Evolutionary conservation across 2,113 vertebrate species (phyloP), one percentile per base, ranked within the genome.

Genomic region (Pteruthius melanotis): DNA sequence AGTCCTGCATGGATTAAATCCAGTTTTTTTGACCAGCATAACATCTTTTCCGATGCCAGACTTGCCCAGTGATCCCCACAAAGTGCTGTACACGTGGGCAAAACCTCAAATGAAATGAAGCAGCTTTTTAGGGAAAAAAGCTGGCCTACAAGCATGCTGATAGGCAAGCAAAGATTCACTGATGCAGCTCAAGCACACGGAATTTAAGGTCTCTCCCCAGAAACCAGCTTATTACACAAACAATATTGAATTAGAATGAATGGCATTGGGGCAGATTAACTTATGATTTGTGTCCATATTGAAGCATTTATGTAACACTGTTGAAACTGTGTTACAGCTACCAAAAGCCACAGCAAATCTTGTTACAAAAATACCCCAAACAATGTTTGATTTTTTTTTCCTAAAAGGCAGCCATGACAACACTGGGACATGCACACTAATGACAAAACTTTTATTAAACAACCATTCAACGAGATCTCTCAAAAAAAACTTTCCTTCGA

Each of bases 161-260:
- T 1, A 14, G 44, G 30, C 54, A 91, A 91, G 59, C 1, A 0
- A 45, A 75, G 44, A 70, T 27, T 27, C 39, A 49, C 8, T 37
- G 42, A 50, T 2, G 7, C 37, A 66, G n/a, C 35, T 84, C 39
- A 13, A 79, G 19, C 0, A 0, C 27, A 42, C 0, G 0, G 53
- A 65, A 44, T 87, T 80, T 57, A 65, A 79, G 27, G 57, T 63
- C 37, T 64, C 20, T 60, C 63, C 53, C 45, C n/a, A 72, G 53
- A 90, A 92, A 79, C 35, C 1, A 63, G 35, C 60, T 78, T 45
- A 54, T 31, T 71, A 61, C 1, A 2, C 35, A 66, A 70, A 65
- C 10, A 81, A 56, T 13, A 83, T 0, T 64, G 68, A 69, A 87
- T 72, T 56, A 60, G 77, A 68, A 69, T 6, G 7, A 18, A 63